Base-by-base conservation (phyloP, 2,888 invertebrate genomes). In the Macrosiphum euphorbiae region DNA sequence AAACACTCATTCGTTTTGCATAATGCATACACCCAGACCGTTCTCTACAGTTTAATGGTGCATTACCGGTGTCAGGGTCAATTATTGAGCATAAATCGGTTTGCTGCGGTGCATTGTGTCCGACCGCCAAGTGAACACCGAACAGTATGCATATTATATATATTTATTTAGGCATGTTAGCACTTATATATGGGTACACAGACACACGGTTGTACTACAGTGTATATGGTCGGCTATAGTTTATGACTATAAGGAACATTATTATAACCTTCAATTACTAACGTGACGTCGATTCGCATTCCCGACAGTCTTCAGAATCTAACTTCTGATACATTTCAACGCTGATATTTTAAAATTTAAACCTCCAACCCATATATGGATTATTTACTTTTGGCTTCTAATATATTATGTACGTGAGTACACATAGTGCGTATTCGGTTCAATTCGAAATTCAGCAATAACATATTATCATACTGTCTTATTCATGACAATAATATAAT, bases 61-160 rank as follows among this genome's bases (percentile, higher is more conserved):
- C 90, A 94, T 94, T 94, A 94, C 86, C 55, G 93, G 90, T 90
- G 86, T 89, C 93, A 90, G 85, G 93, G 93, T 90, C 93, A 90
- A 94, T 94, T 94, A 94, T 50, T 24, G 61, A 89, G 58, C 89
- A 89, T 93, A 93, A 89, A 89, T 44, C 24, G 11, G 89, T 89
- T 89, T 58, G 91, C 86, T 24, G 92, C 92, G 92, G 92, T 88
- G 55, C 88, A 92, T 92, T 89, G 93, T 85, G n/a, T 89, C 26
- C 55, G 58, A 44, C 89, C 90, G 90, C 50, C 90, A 35, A 90
- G 50, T 28, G 50, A 90, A 90, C 78, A 90, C 78, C 90, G 4
- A n/a, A 28, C 1, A 44, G 58, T 20, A n/a, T 16, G 28, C 24
- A 55, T 28, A 61, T 61, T 28, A n/a, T 35, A 78, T 78, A 78